These are phyloP conservation scores for Magallana angulata DNA, from an alignment of 1,140 invertebrate species.

Conservation along the genomic window DNA sequence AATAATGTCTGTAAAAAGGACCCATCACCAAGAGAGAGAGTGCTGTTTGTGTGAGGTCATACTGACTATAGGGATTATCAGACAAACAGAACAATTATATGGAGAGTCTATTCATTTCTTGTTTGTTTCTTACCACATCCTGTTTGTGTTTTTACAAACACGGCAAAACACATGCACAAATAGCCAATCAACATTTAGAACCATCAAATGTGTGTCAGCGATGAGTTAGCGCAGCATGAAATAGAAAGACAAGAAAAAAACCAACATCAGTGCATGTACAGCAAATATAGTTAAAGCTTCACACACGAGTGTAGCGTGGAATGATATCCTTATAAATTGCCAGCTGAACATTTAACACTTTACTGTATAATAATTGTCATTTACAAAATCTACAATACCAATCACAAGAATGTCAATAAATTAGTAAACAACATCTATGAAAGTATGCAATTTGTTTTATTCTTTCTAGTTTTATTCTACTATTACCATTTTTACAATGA, in stretches of 20 bases:
- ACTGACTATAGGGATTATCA: not conserved
- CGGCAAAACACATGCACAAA: conserved; percentile 54
- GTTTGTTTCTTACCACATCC: conserved; percentile 55
- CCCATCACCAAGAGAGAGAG: not conserved
- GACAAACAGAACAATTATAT: not conserved
- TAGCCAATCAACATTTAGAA: conserved; percentile 57
- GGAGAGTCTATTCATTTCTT: not conserved
- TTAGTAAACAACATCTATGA: conserved; percentile 31
- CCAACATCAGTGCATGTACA: conserved; percentile 43
- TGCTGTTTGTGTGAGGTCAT: not conserved
- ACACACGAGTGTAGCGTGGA: not conserved
- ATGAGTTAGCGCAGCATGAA: conserved; percentile 52
- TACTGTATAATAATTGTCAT: not conserved
- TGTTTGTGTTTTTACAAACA: conserved; percentile 50
- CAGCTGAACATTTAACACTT: not conserved
- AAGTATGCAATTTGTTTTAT: not conserved
- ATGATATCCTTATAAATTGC: not conserved
- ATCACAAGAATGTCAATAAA: not conserved
- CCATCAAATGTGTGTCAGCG: conserved; percentile 52
- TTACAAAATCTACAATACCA: not conserved
- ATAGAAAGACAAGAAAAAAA: conserved; percentile 38
- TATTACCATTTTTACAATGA: no score
- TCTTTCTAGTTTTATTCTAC: not conserved
- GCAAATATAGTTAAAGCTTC: conserved; percentile 22
- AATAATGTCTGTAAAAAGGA: not conserved